Evolutionary conservation across 2,113 vertebrate species (phyloP), one percentile per base, ranked within the genome.

Genomic region (Malurus cyaneus): DNA sequence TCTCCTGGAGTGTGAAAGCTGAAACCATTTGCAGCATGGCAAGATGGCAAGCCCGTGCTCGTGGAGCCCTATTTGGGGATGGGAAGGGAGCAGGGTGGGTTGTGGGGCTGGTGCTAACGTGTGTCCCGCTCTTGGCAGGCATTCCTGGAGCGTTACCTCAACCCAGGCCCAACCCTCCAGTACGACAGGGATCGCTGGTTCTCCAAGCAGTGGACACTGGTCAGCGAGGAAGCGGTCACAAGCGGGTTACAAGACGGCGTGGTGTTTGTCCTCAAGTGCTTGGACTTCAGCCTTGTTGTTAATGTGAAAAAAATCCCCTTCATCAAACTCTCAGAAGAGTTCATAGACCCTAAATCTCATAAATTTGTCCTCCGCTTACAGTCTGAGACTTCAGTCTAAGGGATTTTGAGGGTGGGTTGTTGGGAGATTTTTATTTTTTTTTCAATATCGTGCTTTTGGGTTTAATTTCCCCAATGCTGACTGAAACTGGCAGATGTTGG

Each of bases 231-330:
- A 81, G 96, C 98, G 0, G 98, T 98, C 78, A 98, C 98, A 2
- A 97, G 96, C 10, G 96, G 97, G 23, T 86, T 98, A 57, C 97
- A 90, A 56, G 98, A 98, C 0, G 97, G 97, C 31, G 12, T 95
- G 8, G 96, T 98, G 49, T 98, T 98, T 24, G 97, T 98, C 88
- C 97, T 98, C 47, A 98, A 98, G 80, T 98, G 98, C 94, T 96
- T 98, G 93, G 98, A 98, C 97, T 97, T 98, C 96, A 98, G 98
- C 95, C 98, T 98, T 60, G 97, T 98, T 24, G 96, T 98, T 93
- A 98, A 94, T 96, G 98, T 98, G 97, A 98, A 98, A 97, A 98
- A 98, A 94, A 98, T 98, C n/a, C 98, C 98, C 20, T 98, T 98
- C 94, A 98, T 98, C 82, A 97, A 98, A 42, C 98, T 98, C 89